Percentiles rank a stretch among this genome's conserved stretches.
Conservation (phyloP, 2,797 vertebrate species). For the Acanthurus leucopareius region DNA sequence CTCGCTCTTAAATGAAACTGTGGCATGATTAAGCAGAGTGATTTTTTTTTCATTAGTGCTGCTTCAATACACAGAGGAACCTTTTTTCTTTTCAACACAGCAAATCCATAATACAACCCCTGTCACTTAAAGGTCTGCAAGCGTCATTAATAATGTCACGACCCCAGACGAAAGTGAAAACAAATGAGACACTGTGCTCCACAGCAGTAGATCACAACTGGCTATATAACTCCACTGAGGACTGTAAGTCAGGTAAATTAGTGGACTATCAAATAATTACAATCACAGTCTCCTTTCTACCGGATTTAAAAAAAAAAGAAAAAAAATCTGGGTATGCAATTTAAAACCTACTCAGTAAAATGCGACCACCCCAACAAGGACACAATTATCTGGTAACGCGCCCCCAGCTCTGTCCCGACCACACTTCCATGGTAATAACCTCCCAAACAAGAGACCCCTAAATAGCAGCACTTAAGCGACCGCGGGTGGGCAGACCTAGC, state of each 20-base stretch:
- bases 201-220: conserved; percentile 62
- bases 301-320: conserved; percentile 12
- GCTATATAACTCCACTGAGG: conserved; percentile 53
- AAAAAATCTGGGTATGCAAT: conserved; percentile 39
- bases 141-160: conserved; percentile 72
- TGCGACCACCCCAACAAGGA: conserved; percentile 66
- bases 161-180: conserved; percentile 71
- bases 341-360: conserved; percentile 64
- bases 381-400: conserved; percentile 67
- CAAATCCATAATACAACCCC: conserved; percentile 50
- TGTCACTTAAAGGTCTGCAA: conserved; percentile 64
- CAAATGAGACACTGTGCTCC: conserved; percentile 72
- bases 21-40: conserved; percentile 19
- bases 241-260: conserved; percentile 71
- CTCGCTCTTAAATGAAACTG: conserved; percentile 34
- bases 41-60: conserved; percentile 27
- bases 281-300: conserved; percentile 52
- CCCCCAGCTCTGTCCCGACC: conserved; percentile 47
- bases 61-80: conserved; percentile 49
- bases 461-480: conserved; percentile 74
- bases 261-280: conserved; percentile 74
- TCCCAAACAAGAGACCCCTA: conserved; percentile 66
- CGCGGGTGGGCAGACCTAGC: conserved; percentile 65
- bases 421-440: conserved; percentile 66
- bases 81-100: conserved; percentile 55